Evolutionary conservation across 2,888 invertebrate genomes (phyloP), one percentile per base, ranked within the genome.

Genomic region (Melanophora roralis): DNA sequence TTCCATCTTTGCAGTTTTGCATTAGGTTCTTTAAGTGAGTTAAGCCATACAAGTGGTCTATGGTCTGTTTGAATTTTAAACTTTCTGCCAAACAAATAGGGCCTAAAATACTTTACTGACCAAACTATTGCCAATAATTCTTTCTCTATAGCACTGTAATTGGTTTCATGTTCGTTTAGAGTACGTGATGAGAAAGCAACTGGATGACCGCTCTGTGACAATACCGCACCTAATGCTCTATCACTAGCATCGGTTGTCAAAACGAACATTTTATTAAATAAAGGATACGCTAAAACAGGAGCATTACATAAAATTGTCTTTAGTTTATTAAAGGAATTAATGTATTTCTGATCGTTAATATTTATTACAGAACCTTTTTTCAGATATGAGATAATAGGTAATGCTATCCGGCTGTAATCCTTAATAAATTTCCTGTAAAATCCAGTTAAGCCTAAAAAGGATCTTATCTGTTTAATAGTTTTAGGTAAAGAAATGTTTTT

Each of bases 291-390:
- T 19, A 74, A 34, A 12, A 74, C 43, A 7, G 74, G 67, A 8
- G 1, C 19, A 5, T 16, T 9, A 32, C 62, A 62, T 36, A 64
- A 38, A 14, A 67, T 36, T 47, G 21, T 67, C 21, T 60, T 67
- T 27, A 60, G 23, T 21, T 75, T 68, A 68, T 21, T 49, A 38
- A 74, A 67, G n/a, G 65, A 40, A 59, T 74, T 67, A 8, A 74
- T 49, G 38, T 57, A 74, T 2, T 19, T 19, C 19, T 43, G 47
- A 23, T 74, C 19, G 32, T 65, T 67, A 12, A 49, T 1, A 32
- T 74, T 19, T 19, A 67, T 65, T 21, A 14, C 45, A 0, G 65
- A 59, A 23, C 47, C 40, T 27, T 67, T 74, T 49, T 59, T 47
- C n/a, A 65, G 38, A 32, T 65, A n/a, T 1, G 38, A 23, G 27